Conservation (phyloP, 2,113 vertebrate species). For the Lepus americanus region DNA sequence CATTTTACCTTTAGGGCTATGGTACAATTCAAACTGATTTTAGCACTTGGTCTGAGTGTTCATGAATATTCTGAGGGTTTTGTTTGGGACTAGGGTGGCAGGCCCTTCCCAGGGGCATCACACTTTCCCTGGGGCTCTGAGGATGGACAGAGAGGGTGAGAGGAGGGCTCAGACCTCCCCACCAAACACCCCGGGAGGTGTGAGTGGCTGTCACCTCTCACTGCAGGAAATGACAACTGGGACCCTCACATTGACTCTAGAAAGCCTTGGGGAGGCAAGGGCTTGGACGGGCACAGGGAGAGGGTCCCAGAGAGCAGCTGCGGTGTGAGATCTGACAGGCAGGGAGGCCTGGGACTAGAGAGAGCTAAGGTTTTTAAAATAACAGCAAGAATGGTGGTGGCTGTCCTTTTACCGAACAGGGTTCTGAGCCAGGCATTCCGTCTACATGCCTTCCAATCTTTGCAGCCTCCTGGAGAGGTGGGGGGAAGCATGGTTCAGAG, state of each 20-base stretch:
- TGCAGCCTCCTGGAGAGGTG: neutral
- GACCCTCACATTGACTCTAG: neutral
- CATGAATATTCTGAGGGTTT: neutral
- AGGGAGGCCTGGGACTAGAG: neutral
- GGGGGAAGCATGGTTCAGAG: conserved; percentile 4
- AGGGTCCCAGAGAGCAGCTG: neutral
- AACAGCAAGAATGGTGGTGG: neutral
- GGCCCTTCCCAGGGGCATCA: neutral
- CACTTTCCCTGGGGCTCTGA: neutral
- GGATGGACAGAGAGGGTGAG: neutral
- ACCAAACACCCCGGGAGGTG: neutral
- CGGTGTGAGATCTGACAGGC: neutral
- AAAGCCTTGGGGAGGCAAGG: neutral
- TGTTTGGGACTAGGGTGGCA: neutral
- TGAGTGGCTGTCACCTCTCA: neutral
- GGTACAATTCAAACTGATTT: neutral
- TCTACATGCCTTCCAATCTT: neutral
- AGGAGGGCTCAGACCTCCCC: neutral
- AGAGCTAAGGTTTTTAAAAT: neutral
- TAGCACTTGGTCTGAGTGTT: neutral
- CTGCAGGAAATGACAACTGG: neutral
- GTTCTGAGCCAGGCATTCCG: neutral
- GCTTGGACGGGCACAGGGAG: neutral
- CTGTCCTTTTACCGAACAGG: neutral
- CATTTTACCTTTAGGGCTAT: neutral